Base-by-base conservation (phyloP, 2,888 invertebrate genomes). In the Tiliacea aurago region DNA sequence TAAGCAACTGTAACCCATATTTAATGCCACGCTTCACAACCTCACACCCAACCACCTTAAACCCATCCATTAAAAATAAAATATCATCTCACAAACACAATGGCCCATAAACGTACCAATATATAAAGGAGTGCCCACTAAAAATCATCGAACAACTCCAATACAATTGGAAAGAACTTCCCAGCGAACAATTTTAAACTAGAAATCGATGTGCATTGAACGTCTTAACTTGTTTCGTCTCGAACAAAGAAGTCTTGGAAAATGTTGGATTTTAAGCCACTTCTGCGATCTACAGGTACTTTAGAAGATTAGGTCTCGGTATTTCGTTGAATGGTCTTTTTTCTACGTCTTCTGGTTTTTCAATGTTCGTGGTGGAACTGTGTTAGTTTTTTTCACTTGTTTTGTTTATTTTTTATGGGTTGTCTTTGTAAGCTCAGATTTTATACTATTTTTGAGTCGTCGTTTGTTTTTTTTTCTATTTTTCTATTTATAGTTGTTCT, bases 161-260 rank as follows among this genome's bases (percentile, higher is more conserved):
- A 88, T 85, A 74, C 82, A 80, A 86, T 82, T 63, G 74, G 71
- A 84, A 68, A 75, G 80, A 82, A 86, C 68, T 90, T 88, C 70
- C 75, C 70, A 81, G 51, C 55, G 80, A 90, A 91, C 89, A 89
- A 89, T 89, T 90, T 88, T 84, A 84, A 90, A 91, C 90, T 91
- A 85, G 84, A 83, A 91, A 90, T 88, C 78, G 84, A 87, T 87
- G 89, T 87, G 88, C 86, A 82, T 70, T 75, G 88, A 76, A 81
- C 84, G 85, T 87, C 89, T 86, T 85, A 89, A 91, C 87, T 92
- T 88, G 90, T 86, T 85, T 83, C 80, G 79, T 86, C 73, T 87
- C 83, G 88, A 86, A 90, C 89, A 88, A 87, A 87, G 87, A 87
- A 82, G 62, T 80, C 78, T 87, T 73, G 83, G 81, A 77, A 83